Conservation (phyloP, 2,113 vertebrate genomes). For the Riparia riparia region DNA sequence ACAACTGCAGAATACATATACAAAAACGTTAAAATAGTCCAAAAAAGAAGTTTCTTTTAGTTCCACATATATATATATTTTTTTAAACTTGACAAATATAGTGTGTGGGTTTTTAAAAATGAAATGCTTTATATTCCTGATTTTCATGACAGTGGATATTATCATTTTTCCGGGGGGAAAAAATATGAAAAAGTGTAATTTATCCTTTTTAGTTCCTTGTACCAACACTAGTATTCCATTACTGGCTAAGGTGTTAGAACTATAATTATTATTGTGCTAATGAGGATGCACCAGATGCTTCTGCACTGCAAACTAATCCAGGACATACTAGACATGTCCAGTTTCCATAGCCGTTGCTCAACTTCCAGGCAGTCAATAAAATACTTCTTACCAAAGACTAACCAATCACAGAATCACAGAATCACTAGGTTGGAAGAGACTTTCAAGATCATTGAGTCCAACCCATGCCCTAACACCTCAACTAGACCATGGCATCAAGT, state of each 20-base stretch:
- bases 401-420: background rate
- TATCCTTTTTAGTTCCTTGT: background rate
- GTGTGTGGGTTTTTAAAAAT: fast-evolving
- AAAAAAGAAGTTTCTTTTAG: background rate
- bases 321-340: background rate
- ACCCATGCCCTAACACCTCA: no score
- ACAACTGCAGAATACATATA: background rate
- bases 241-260: background rate
- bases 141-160: background rate
- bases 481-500: no score
- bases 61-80: background rate
- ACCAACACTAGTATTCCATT: background rate
- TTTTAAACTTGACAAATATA: background rate
- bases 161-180: background rate
- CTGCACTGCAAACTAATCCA: background rate
- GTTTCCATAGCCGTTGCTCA: background rate
- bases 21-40: background rate
- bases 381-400: background rate
- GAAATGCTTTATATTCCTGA: background rate
- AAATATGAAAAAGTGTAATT: background rate
- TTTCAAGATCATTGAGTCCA: no score
- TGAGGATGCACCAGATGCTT: background rate
- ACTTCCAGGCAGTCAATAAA: background rate
- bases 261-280: background rate
- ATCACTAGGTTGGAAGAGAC: no score